Evolutionary conservation across 2,888 invertebrate species (phyloP), one percentile per base, ranked within the genome.

Genomic region (Nyleta sp.): DNA sequence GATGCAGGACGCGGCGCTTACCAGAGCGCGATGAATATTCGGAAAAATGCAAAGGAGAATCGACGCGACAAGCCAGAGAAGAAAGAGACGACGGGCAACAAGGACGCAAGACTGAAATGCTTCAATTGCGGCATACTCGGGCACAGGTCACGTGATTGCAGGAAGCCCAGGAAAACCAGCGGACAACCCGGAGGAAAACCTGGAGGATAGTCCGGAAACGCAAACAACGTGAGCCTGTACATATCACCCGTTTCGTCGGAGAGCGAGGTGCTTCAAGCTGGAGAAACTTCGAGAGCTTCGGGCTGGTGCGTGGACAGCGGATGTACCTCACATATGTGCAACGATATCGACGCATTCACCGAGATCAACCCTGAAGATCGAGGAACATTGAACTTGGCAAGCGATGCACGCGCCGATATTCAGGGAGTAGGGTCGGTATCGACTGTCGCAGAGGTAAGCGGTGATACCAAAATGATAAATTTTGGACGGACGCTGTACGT

Each of bases 271-370:
- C 35, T 35, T 11, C 35, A 35, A 35, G 11, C 35, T 4, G 35
- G 35, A 11, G n/a, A 35, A 5, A 1, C n/a, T 2, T 1, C 13
- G n/a, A n/a, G 13, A 5, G 35, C 7, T 1, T n/a, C n/a, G n/a
- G 35, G 1, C 35, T 79, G 79, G 75, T 79, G 79, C 42, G 5
- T 79, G 1, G 75, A 79, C 35, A 79, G 79, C 42, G 79, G 75
- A 18, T 71, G 60, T 22, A 64, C 76, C 6, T 64, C 76, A 3
- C 75, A 79, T 20, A 22, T 79, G 67, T 71, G 75, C 22, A 60
- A 59, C 6, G 50, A 72, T 38, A 35, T 73, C 4, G 13, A 70
- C 13, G 38, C 44, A 13, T 79, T 79, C 44, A 20, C 28, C 35
- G 35, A 35, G 35, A 35, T 35, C 35, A 35, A 35, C n/a, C 2